Percentiles rank a stretch among this genome's conserved stretches.
Conservation (phyloP, 2,797 vertebrate species). For the Melanotaenia trifasciata region DNA sequence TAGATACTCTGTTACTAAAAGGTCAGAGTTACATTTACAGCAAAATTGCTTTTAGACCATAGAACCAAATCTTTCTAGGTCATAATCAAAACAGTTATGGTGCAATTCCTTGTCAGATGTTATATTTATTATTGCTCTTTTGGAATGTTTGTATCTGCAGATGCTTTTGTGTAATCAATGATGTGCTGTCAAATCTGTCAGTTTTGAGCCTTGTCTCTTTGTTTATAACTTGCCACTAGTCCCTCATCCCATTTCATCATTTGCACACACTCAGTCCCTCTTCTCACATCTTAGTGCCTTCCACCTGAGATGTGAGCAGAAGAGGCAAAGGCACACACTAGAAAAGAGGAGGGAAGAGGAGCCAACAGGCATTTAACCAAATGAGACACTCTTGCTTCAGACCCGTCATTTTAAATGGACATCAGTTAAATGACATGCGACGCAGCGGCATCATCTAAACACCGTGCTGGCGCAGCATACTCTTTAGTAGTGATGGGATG, state of each 20-base stretch:
- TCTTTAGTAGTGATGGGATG: background rate
- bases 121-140: background rate
- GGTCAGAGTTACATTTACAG: background rate
- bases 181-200: background rate
- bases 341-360: background rate
- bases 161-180: background rate
- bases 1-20: constrained; percentile 2
- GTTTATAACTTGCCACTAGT: background rate
- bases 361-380: no score
- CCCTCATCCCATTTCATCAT: background rate
- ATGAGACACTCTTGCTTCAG: background rate
- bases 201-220: background rate
- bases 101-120: background rate
- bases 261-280: background rate
- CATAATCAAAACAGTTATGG: background rate
- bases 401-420: background rate
- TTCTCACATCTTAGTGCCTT: background rate
- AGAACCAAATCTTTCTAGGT: background rate
- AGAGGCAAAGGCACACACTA: background rate
- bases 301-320: background rate
- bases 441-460: background rate
- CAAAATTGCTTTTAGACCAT: background rate
- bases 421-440: background rate
- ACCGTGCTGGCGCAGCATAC: background rate
- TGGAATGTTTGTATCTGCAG: background rate